phyloP scores from a whole-genome alignment of 2,797 vertebrate genomes.

The Scomberomorus guttatus region DNA sequence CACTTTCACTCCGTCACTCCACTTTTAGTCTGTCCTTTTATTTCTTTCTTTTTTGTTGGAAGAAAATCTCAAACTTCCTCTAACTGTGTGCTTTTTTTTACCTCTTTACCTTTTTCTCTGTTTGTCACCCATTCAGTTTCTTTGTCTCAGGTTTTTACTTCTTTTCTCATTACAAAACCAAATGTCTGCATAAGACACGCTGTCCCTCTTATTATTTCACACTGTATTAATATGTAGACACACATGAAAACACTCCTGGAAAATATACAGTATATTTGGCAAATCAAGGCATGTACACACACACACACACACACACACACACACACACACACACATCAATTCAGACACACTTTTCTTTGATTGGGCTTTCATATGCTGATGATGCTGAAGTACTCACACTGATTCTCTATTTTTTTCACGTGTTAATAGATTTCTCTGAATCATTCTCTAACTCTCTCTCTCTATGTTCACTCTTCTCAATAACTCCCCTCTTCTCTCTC shows the following conservation, averaged over 20 bases:
- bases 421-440: constrained; percentile 2
- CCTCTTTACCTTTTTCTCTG: neutral
- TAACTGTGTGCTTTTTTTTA: neutral
- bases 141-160: neutral
- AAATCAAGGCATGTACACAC: neutral
- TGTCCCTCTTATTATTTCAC: neutral
- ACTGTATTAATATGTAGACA: neutral
- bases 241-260: neutral
- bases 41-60: neutral
- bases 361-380: constrained; percentile 19
- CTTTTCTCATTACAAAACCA: too few species aligned
- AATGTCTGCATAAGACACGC: too few species aligned
- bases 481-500: neutral
- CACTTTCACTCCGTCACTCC: neutral
- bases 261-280: neutral
- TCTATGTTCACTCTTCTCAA: neutral
- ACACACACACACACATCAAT: too few species aligned
- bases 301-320: neutral
- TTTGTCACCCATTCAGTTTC: neutral
- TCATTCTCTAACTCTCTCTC: neutral
- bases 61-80: neutral
- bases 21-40: neutral
- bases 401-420: neutral
- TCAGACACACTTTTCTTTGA: constrained; percentile 5
- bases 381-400: neutral